Evolutionary conservation across 2,888 invertebrate genomes (phyloP).

Genomic region (Tipula confusa): DNA sequence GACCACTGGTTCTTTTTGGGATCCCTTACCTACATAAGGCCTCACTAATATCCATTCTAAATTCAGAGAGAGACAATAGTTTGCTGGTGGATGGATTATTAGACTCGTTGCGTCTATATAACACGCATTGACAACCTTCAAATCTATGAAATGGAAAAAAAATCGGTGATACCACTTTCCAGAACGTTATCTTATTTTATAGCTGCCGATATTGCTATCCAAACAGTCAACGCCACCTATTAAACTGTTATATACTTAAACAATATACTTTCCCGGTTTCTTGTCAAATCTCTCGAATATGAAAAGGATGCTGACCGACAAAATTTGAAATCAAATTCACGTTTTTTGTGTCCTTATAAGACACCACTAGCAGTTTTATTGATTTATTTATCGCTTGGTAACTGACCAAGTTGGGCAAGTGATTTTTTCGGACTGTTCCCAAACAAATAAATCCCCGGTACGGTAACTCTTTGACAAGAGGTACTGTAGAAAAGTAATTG

Average conservation of each 20-base stretch:
- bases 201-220: background rate
- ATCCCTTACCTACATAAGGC: background rate
- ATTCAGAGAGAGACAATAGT: background rate
- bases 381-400: background rate
- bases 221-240: background rate
- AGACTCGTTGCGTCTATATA: background rate
- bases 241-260: background rate
- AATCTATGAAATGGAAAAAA: background rate
- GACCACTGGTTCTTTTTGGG: background rate
- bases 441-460: background rate
- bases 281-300: no score
- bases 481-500: no score
- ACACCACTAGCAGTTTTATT: background rate
- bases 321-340: no score
- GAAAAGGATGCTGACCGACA: no score
- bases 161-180: no score
- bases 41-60: background rate
- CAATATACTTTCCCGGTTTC: no score
- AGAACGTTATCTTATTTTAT: background rate
- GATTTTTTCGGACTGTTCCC: background rate
- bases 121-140: background rate
- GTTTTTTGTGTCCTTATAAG: no score
- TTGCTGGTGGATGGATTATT: background rate
- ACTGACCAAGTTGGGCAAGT: background rate
- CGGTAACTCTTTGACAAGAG: no score